A percentile compares a stretch with the other conserved stretches of the same genome.
phyloP scores from a whole-genome alignment of 2,113 vertebrate species.

The Microcebus murinus region DNA sequence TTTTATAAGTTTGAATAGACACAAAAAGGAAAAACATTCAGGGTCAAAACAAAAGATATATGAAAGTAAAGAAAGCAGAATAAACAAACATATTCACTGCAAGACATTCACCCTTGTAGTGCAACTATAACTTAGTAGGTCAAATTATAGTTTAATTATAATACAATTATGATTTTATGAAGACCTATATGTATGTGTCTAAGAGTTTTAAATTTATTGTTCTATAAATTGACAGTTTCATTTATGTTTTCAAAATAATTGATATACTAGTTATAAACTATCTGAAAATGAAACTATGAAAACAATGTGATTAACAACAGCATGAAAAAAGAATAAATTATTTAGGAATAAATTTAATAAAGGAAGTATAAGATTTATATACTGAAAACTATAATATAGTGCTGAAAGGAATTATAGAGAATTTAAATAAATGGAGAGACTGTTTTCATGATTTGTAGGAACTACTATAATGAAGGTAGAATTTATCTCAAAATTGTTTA shows the following conservation, averaged over 20 bases:
- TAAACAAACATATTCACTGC: neutral
- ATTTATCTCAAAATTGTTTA: neutral
- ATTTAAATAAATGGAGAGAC: neutral
- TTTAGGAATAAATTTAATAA: neutral
- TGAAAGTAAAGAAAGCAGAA: neutral
- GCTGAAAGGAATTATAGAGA: neutral
- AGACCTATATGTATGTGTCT: neutral
- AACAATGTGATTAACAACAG: neutral
- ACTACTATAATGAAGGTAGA: neutral
- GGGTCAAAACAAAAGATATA: neutral
- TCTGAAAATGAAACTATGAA: neutral
- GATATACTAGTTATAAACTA: neutral
- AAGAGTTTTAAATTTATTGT: neutral
- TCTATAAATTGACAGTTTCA: neutral
- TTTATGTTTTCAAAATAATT: constrained; percentile 19
- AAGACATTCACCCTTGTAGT: neutral
- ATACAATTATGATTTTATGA: neutral
- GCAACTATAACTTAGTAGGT: neutral
- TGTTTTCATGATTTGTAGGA: neutral
- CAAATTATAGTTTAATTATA: neutral
- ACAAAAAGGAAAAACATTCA: neutral
- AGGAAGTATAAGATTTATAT: neutral
- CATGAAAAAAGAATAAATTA: neutral
- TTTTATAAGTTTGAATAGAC: constrained; percentile 2
- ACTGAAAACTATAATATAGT: neutral